Evolutionary conservation across 1,140 invertebrate genomes (phyloP).

Genomic region (Dryas iulia): DNA sequence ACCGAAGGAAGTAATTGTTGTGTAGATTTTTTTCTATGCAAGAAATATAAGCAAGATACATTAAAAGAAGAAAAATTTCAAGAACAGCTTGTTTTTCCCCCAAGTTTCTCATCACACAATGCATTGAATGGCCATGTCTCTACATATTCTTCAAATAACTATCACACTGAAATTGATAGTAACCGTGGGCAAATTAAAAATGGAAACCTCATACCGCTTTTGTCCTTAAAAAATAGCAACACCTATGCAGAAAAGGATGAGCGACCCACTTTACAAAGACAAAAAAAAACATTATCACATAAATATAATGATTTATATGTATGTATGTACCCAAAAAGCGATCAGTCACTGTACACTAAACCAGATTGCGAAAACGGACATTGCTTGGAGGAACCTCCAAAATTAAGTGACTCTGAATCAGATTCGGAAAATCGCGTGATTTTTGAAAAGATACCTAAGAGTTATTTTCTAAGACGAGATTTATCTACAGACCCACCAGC

Average conservation of each 20-base stretch:
- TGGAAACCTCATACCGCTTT: no score
- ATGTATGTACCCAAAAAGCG: background rate
- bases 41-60: background rate
- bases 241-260: background rate
- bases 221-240: no score
- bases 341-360: background rate
- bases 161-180: background rate
- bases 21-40: background rate
- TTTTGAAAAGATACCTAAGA: background rate
- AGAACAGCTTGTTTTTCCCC: background rate
- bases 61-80: background rate
- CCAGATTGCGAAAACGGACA: background rate
- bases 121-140: background rate
- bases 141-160: background rate
- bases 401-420: background rate
- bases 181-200: no score
- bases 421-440: background rate
- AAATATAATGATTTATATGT: background rate
- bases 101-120: background rate
- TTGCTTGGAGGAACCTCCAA: background rate
- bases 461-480: background rate
- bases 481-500: background rate
- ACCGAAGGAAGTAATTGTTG: background rate
- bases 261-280: background rate
- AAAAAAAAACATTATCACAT: background rate